These are phyloP conservation scores for Harlomillsia oculata DNA, from an alignment of 1,140 invertebrate genomes.

Conservation along the genomic window DNA sequence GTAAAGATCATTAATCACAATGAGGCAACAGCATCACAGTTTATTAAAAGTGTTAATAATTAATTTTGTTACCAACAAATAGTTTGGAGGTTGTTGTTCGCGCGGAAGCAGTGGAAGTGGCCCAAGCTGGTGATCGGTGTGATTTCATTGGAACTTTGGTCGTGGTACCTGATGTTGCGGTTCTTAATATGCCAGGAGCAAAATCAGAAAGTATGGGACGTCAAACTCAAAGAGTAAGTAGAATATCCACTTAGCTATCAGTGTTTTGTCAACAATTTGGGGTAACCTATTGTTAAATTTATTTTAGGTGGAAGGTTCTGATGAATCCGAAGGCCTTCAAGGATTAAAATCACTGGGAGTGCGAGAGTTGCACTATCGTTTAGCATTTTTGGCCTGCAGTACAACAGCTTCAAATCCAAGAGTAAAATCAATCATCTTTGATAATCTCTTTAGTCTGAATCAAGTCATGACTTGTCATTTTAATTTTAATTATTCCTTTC, in stretches of 20 bases:
- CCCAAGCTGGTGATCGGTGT: conserved; percentile 83
- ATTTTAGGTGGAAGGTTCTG: conserved; percentile 51
- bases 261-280: not conserved
- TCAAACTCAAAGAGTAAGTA: conserved; percentile 51
- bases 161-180: conserved; percentile 91
- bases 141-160: conserved; percentile 96
- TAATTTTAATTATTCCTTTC: conserved; percentile 25
- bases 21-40: not conserved
- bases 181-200: conserved; percentile 72
- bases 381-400: conserved; percentile 90
- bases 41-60: not conserved
- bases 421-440: no score
- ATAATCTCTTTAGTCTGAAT: no score
- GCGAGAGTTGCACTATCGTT: conserved; percentile 86
- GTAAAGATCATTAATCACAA: conserved; percentile 37
- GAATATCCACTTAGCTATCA: conserved; percentile 4
- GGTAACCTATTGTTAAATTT: conserved; percentile 1
- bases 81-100: conserved; percentile 93
- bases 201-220: conserved; percentile 68
- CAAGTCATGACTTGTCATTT: no score
- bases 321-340: conserved; percentile 72
- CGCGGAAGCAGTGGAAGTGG: conserved; percentile 90
- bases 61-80: conserved; percentile 5
- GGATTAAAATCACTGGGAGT: conserved; percentile 91
- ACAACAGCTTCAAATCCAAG: conserved; percentile 74